Percentiles rank a stretch among this genome's conserved stretches.
Conservation (phyloP, 1,140 invertebrate species). For the Zaprionus camerounensis region DNA sequence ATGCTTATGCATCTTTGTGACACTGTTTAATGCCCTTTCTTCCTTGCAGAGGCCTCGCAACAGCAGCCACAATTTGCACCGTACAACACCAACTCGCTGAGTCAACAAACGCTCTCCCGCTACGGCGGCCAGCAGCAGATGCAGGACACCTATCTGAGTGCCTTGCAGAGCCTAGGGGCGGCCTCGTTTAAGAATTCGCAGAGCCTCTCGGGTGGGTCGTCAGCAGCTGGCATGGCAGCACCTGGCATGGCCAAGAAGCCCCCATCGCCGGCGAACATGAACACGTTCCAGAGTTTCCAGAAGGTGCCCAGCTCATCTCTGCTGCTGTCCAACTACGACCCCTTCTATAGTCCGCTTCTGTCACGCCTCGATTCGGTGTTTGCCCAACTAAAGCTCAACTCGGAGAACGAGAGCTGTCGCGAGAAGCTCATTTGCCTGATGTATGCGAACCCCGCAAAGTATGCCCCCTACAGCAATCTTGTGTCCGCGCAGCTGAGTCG, state of each 20-base stretch:
- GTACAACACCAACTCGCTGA: constrained; percentile 65
- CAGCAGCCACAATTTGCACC: constrained; percentile 71
- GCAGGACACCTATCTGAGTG: constrained; percentile 77
- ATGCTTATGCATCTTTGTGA: background rate
- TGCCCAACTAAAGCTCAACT: constrained; percentile 88
- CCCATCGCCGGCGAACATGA: constrained; percentile 70
- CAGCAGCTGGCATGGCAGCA: constrained; percentile 51
- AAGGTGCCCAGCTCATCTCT: constrained; percentile 93
- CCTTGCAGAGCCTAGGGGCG: constrained; percentile 73
- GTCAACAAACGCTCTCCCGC: constrained; percentile 62
- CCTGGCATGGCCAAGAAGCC: constrained; percentile 70
- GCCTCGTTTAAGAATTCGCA: constrained; percentile 80
- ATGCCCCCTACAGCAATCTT: constrained; percentile 93
- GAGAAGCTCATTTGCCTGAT: constrained; percentile 93
- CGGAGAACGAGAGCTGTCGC: constrained; percentile 88
- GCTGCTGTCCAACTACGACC: constrained; percentile 93
- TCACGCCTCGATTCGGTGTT: constrained; percentile 93
- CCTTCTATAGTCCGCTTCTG: constrained; percentile 93
- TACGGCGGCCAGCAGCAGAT: constrained; percentile 74
- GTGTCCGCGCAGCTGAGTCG: constrained; percentile 93
- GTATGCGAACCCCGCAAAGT: constrained; percentile 93
- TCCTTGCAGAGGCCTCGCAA: constrained; percentile 71
- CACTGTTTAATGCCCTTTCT: background rate
- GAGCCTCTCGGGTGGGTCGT: constrained; percentile 67
- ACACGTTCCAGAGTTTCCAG: constrained; percentile 89